Base-by-base conservation (phyloP, 2,113 vertebrate species). In the Microtus oregoni region DNA sequence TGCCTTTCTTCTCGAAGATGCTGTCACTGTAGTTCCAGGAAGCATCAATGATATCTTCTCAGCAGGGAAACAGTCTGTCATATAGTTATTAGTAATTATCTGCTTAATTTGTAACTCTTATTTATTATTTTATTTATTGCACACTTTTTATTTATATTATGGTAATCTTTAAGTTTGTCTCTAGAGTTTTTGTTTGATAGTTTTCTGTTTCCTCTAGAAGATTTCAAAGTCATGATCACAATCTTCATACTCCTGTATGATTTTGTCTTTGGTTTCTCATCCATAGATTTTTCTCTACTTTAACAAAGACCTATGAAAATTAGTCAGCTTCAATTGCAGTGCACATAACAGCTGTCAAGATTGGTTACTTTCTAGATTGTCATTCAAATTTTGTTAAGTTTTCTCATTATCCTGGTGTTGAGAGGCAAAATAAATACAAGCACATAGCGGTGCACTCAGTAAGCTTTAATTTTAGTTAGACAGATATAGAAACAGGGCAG, bases 221-320 rank as follows among this genome's bases (percentile, higher is more conserved):
- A 77, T 1, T 7, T 30, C 14, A 14, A 72, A 8, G 41, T 81
- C 11, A 24, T 77, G 55, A 3, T 44, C 52, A 52, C 44, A 28
- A 26, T 76, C 12, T 15, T 1, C 13, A 70, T 0, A 44, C 13
- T 0, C 6, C 3, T 75, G 7, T 85, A 26, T 4, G 2, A 6
- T 24, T 86, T 58, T 58, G n/a, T 94, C 20, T 67, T 61, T 72
- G 11, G 65, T 68, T 92, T 95, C 1, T 19, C 35, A 26, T 35
- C 10, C 22, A 47, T 0, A 41, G 3, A 5, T 78, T 13, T 28
- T 28, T 20, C 35, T 7, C 38, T 30, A 19, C 14, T 65, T 88
- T 77, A 52, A 72, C 5, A 76, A 89, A 89, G 3, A 70, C 0
- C 9, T 15, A 4, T 30, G 38, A 6, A 65, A 76, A 70, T 78